These are phyloP conservation scores for Bellardia pandia DNA, from an alignment of 2,888 invertebrate species.

Conservation along the genomic window DNA sequence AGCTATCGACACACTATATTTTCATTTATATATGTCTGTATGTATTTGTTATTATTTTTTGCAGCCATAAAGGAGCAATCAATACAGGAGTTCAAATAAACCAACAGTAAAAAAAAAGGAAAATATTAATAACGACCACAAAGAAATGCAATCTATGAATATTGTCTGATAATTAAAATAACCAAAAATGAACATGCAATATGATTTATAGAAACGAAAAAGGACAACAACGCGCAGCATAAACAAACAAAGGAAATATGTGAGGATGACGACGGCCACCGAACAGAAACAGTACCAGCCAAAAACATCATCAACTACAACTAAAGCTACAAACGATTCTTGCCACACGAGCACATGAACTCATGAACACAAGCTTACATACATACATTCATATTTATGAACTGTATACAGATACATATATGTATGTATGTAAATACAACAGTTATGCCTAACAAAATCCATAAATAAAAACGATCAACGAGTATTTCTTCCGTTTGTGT, in stretches of 20 bases:
- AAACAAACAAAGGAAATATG: slow-evolving; percentile 47
- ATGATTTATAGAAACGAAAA: slow-evolving; percentile 67
- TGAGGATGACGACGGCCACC: slow-evolving; percentile 22
- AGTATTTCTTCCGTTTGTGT: slow-evolving; percentile 22
- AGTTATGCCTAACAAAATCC: slow-evolving; percentile 31
- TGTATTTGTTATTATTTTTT: slow-evolving; percentile 31
- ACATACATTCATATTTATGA: background rate
- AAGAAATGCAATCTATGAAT: slow-evolving; percentile 67
- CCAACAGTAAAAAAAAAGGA: background rate
- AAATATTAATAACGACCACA: slow-evolving; percentile 43
- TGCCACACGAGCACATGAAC: background rate
- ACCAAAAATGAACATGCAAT: slow-evolving; percentile 65
- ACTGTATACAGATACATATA: background rate
- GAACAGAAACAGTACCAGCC: slow-evolving; percentile 34
- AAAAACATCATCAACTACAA: slow-evolving; percentile 36
- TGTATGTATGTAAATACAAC: background rate
- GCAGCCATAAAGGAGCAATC: slow-evolving; percentile 62
- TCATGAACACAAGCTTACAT: background rate
- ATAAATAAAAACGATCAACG: slow-evolving; percentile 60
- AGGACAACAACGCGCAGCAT: slow-evolving; percentile 40
- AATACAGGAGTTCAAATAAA: slow-evolving; percentile 28
- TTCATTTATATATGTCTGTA: slow-evolving; percentile 13
- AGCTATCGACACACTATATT: too few relatives aligned
- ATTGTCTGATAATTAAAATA: slow-evolving; percentile 70
- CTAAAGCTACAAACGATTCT: background rate